These are phyloP conservation scores for Balearica regulorum DNA, from an alignment of 2,797 vertebrate species.

Conservation along the genomic window DNA sequence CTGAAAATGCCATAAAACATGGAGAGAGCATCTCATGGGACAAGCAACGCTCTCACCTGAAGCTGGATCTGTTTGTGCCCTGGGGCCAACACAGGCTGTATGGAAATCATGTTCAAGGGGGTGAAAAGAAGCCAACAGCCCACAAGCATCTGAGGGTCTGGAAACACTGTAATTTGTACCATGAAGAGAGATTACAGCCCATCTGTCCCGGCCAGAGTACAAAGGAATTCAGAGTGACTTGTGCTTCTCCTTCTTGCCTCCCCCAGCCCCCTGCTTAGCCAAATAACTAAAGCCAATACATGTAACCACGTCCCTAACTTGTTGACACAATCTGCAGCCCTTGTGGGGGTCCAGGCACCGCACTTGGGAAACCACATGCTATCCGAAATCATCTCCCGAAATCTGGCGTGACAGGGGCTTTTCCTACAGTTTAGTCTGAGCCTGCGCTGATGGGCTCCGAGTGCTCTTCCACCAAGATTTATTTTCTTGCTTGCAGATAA, in stretches of 20 bases:
- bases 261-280: not conserved
- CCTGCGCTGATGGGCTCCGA: not conserved
- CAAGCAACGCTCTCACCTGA: not conserved
- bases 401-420: not conserved
- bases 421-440: not conserved
- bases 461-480: not conserved
- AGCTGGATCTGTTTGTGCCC: not conserved
- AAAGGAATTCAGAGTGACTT: not conserved
- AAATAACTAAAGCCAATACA: not conserved
- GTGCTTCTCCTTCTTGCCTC: not conserved
- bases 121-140: not conserved
- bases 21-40: not conserved
- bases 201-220: not conserved
- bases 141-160: not conserved
- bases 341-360: fast-evolving
- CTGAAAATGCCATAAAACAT: not conserved
- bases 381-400: not conserved
- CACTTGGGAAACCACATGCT: not conserved
- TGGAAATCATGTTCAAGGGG: not conserved
- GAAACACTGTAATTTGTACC: not conserved
- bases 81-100: not conserved
- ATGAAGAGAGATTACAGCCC: not conserved
- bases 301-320: not conserved
- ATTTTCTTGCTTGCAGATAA: not conserved
- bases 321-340: not conserved